Evolutionary conservation across 2,797 vertebrate species (phyloP), one percentile per base, ranked within the genome.

Genomic region (Emys orbicularis): DNA sequence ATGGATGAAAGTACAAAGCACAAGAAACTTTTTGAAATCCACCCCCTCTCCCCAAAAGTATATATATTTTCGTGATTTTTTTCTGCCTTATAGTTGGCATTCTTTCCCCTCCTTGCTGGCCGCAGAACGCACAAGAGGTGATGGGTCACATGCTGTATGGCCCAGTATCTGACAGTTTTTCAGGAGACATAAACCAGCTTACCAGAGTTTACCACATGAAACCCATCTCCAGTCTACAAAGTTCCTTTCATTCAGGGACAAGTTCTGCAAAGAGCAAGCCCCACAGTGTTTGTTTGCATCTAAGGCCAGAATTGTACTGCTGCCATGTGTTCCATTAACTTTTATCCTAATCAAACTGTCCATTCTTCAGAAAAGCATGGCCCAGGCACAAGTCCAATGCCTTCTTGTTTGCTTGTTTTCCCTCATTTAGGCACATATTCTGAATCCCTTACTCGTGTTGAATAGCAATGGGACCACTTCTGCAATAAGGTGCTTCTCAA

Each of bases 121-220:
- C 97, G 34, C 90, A 95, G 92, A 96, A 93, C 79, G 87, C 79
- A 94, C 88, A 92, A 92, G 94, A 95, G 95, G 96, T 97, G 97
- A 97, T 97, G 95, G 96, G 92, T 95, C 96, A 97, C 95, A 95
- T 96, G 94, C 94, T 94, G 83, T 86, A 92, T 87, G 87, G 91
- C 82, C 92, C 84, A 3, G 21, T 91, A 65, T 96, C 96, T 96
- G 95, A 96, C 96, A 95, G 94, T 96, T 90, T 56, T 87, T 97
- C 94, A 86, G 93, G 88, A 90, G 96, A 98, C 93, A 97, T 90
- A 97, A 97, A 96, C 88, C 96, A 97, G 96, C 10, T 1, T 90
- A 88, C 89, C 96, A 84, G 65, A 94, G 54, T 95, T 96, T 96
- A 95, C 96, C 96, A 96, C 96, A 94, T 94, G 95, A 95, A 97